phyloP scores from a whole-genome alignment of 1,140 invertebrate species.

The Lordiphosa collinella region DNA sequence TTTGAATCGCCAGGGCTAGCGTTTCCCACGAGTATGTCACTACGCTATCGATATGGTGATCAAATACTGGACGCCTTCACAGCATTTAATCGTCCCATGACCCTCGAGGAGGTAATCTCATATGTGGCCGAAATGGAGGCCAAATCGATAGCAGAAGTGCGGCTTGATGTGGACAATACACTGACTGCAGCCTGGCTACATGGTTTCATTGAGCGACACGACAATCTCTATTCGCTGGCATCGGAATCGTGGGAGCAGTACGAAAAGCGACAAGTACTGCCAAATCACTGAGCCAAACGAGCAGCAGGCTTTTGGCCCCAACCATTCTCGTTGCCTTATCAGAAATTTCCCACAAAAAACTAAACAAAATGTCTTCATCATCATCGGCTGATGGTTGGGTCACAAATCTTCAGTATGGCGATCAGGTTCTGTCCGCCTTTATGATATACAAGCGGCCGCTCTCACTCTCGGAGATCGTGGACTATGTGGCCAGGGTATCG shows the following conservation, averaged over 20 bases:
- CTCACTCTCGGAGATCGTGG: background rate
- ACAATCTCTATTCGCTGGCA: constrained; percentile 16
- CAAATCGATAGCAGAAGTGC: constrained; percentile 28
- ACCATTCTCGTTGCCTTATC: no score
- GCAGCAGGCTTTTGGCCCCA: no score
- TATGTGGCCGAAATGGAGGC: constrained; percentile 57
- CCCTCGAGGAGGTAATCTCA: constrained; percentile 35
- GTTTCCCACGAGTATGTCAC: no score
- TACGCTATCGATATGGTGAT: constrained; percentile 40
- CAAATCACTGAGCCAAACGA: background rate
- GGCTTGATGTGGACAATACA: constrained; percentile 49
- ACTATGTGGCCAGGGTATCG: constrained; percentile 5
- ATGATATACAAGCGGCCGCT: background rate
- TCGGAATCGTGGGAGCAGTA: constrained; percentile 8
- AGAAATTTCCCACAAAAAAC: background rate
- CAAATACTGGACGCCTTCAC: constrained; percentile 53
- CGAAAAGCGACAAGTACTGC: background rate
- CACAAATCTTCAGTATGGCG: constrained; percentile 2
- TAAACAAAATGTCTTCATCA: no score
- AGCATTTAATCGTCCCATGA: constrained; percentile 43
- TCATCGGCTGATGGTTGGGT: background rate
- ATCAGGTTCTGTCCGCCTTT: constrained; percentile 18
- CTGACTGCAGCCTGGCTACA: constrained; percentile 54
- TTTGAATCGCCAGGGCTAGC: no score
- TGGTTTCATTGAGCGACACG: constrained; percentile 29